Base-by-base conservation (phyloP, 2,113 vertebrate genomes). In the Cyanoderma ruficeps region DNA sequence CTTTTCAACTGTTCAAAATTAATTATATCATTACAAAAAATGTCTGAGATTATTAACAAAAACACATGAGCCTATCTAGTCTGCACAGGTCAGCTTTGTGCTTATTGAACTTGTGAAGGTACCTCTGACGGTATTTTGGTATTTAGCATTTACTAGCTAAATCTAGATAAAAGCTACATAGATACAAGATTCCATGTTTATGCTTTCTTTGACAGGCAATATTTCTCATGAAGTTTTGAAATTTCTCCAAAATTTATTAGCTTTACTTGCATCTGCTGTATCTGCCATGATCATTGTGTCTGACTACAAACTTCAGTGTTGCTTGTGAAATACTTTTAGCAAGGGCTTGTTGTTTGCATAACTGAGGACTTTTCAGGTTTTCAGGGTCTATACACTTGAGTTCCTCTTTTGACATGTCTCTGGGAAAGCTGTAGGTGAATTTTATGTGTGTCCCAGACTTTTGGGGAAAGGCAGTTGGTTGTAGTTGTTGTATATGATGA, bases 1-100 rank as follows among this genome's bases (percentile, higher is more conserved):
- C 13, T 89, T 87, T 93, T 94, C 65, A 82, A 44, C 69, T 84
- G 61, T 84, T 94, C 37, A 81, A 75, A 93, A 86, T 88, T 5
- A 93, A 86, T 88, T 74, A 9, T 57, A 67, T 50, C 0, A 78
- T 80, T 84, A 69, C n/a, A 75, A 94, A 92, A 75, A 70, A 57
- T 41, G 11, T 47, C 59, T 83, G 82, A 69, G 44, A 64, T 90
- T 75, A 87, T 82, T 75, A 78, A 64, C 50, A 95, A 63, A 89
- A 94, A 57, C 41, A 53, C 60, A 52, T 11, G 30, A 78, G 33
- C 27, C 49, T 85, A 44, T 39, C 23, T 78, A 71, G 33, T 19
- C 53, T 84, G 41, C 60, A 13, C 75, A 44, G 80, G 61, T 94
- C 69, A 89, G 52, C 47, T 70, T 67, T 41, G 31, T 8, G 10